Evolutionary conservation across 1,140 invertebrate genomes (phyloP).

Genomic region (Drosophila sp.): DNA sequence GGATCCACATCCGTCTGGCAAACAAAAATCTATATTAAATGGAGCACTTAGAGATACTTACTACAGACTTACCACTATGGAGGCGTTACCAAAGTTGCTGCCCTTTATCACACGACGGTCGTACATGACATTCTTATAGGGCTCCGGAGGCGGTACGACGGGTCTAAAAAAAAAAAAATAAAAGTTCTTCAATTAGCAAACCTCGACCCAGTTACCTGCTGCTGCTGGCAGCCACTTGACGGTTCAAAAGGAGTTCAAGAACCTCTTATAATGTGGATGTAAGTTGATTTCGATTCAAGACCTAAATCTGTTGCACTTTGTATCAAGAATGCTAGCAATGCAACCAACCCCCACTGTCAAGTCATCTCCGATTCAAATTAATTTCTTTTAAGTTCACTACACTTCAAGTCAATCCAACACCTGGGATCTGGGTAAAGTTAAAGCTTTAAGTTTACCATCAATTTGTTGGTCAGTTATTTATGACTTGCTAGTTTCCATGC

Average conservation of each 20-base stretch:
- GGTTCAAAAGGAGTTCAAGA: slow-evolving; percentile 34
- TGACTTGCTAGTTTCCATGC: slow-evolving; percentile 65
- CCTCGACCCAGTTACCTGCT: slow-evolving; percentile 57
- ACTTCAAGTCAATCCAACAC: slow-evolving; percentile 64
- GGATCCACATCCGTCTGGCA: slow-evolving; percentile 73
- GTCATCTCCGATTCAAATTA: slow-evolving; percentile 78
- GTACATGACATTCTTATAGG: slow-evolving; percentile 92
- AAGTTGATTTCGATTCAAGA: slow-evolving; percentile 10
- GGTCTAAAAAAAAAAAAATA: slow-evolving; percentile 54
- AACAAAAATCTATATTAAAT: slow-evolving; percentile 37
- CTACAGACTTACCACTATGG: slow-evolving; percentile 60
- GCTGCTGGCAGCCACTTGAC: neutral
- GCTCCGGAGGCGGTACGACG: slow-evolving; percentile 77
- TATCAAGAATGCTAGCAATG: slow-evolving; percentile 58
- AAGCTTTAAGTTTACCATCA: slow-evolving; percentile 54
- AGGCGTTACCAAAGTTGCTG: slow-evolving; percentile 86
- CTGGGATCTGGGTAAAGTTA: slow-evolving; percentile 14
- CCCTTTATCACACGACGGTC: slow-evolving; percentile 92
- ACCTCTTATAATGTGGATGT: slow-evolving; percentile 25
- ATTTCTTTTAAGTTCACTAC: slow-evolving; percentile 76
- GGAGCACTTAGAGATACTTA: slow-evolving; percentile 51
- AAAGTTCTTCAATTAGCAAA: slow-evolving; percentile 60
- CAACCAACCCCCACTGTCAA: slow-evolving; percentile 52
- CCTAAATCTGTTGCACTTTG: slow-evolving; percentile 71
- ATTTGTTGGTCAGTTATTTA: slow-evolving; percentile 62